These are phyloP conservation scores for Steatocranus sp. DNA, from an alignment of 2,797 vertebrate genomes.

Conservation along the genomic window DNA sequence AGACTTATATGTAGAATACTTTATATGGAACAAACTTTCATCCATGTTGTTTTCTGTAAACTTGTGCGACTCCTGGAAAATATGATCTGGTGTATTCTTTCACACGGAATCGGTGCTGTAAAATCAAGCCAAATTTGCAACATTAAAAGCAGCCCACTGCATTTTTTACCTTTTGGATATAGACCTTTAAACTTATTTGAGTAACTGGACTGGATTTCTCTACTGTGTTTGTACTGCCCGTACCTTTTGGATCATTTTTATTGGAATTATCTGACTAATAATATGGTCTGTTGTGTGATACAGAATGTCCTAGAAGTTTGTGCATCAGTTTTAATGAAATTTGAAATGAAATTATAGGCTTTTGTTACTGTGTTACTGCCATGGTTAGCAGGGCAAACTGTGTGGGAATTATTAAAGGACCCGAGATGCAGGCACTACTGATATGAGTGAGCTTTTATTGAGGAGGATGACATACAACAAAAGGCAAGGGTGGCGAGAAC, in stretches of 20 bases:
- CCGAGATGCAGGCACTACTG: neutral
- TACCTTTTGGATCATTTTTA: neutral
- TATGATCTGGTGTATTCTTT: neutral
- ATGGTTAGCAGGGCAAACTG: neutral
- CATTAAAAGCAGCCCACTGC: neutral
- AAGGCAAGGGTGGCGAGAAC: neutral
- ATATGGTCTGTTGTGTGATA: neutral
- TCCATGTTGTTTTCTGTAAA: neutral
- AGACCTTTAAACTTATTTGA: neutral
- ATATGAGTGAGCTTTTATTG: neutral
- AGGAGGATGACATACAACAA: neutral
- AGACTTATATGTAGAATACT: neutral
- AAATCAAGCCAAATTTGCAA: neutral
- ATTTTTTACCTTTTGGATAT: neutral
- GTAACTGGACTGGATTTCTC: neutral
- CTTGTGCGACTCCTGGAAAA: neutral
- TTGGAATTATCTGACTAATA: neutral
- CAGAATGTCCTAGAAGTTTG: neutral
- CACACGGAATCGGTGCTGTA: accelerated
- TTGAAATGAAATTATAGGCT: neutral
- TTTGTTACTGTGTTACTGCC: neutral
- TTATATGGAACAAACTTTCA: neutral
- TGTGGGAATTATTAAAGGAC: neutral
- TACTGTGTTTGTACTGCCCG: neutral
- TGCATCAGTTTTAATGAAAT: neutral